phyloP scores from a whole-genome alignment of 2,113 vertebrate species.

The Bungarus multicinctus region DNA sequence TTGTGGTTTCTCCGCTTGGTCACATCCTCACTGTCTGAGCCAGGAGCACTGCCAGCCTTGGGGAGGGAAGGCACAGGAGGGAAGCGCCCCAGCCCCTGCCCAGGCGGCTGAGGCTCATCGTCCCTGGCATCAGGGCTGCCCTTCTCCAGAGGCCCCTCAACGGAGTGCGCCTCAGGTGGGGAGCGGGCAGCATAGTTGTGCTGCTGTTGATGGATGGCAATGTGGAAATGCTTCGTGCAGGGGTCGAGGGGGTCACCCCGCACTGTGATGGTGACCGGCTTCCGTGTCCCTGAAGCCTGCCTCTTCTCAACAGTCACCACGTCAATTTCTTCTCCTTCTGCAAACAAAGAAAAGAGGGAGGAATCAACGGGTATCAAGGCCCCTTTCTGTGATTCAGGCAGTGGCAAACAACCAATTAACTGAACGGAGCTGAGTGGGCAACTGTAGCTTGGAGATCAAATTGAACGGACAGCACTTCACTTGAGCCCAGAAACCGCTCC shows the following conservation, averaged over 20 bases:
- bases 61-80: conserved; percentile 55
- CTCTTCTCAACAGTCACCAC: conserved; percentile 92
- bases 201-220: conserved; percentile 91
- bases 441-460: background rate
- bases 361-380: background rate
- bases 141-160: conserved; percentile 1
- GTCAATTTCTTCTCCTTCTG: conserved; percentile 90
- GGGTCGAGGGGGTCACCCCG: conserved; percentile 86
- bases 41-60: conserved; percentile 63
- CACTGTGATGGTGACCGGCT: conserved; percentile 87
- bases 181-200: conserved; percentile 94
- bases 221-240: conserved; percentile 90
- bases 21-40: conserved; percentile 85
- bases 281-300: conserved; percentile 74
- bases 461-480: background rate
- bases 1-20: conserved; percentile 93
- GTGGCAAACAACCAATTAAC: background rate
- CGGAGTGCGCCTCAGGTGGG: conserved; percentile 75
- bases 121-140: background rate
- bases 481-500: background rate
- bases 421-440: background rate
- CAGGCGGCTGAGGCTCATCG: accelerated
- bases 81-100: background rate
- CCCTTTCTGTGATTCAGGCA: background rate
- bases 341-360: background rate